Base-by-base conservation (phyloP, 2,888 invertebrate genomes). In the Thymelicus acteon region DNA sequence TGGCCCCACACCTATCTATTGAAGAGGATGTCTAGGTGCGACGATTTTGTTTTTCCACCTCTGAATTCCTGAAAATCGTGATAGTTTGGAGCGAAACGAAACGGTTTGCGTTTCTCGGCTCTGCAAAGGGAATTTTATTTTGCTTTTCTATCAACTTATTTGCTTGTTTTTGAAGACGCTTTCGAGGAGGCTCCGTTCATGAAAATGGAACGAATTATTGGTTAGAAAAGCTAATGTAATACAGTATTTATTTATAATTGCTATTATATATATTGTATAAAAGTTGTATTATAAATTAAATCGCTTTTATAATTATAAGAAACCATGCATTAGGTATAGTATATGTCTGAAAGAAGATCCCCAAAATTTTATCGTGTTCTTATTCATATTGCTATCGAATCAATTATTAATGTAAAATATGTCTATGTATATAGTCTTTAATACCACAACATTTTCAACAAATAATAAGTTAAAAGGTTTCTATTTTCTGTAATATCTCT, bases 1-100 rank as follows among this genome's bases (percentile, higher is more conserved):
- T 47, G 62, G 58, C 69, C 63, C 63, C 63, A 57, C 68, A 19
- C 62, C 68, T 62, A 63, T 58, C 61, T 68, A 40, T 61, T 63
- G 68, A 48, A 57, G 63, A 63, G 54, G 40, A 54, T 37, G 69
- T 24, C 63, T 70, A 70, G 70, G 70, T 64, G 70, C 60, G 70
- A 60, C 63, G 44, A 70, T 64, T 64, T 64, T 70, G 65, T 65
- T 71, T 70, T 70, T 63, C 63, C 57, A 63, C 57, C 69, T 70
- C 69, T 49, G 69, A 70, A 70, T 69, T 63, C 62, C 62, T 69
- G 68, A 69, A 69, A 69, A 69, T 63, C 57, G 62, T 69, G 68
- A 69, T 69, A 70, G 69, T 70, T 70, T 70, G 63, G 58, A 64
- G 49, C 60, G 63, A 70, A 70, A 70, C 70, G 70, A 70, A 70